Percentiles rank a stretch among this genome's conserved stretches.
Evolutionary conservation across 2,888 invertebrate genomes (phyloP).

Genomic region (Diaprepes abbreviatus): DNA sequence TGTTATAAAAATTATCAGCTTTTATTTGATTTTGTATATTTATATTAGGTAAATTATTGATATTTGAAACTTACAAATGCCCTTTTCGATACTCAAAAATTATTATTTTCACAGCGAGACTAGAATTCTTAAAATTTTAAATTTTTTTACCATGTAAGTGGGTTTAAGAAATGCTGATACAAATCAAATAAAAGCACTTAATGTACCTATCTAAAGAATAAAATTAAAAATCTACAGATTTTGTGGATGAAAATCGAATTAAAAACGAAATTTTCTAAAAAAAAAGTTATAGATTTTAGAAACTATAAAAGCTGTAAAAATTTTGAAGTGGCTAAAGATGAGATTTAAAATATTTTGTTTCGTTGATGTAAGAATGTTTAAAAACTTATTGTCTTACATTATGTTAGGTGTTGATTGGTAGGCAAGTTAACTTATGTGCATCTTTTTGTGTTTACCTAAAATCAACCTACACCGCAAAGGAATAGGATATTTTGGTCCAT

Average conservation of each 20-base stretch:
- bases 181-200: slow-evolving; percentile 9
- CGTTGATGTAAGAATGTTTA: no score
- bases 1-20: not conserved
- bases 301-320: not conserved
- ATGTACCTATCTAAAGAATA: not conserved
- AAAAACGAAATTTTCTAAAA: slow-evolving; percentile 13
- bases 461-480: no score
- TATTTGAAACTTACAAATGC: not conserved
- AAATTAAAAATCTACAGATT: slow-evolving; percentile 1
- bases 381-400: no score
- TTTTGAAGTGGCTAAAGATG: not conserved
- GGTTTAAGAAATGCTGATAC: no score
- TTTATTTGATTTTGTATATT: slow-evolving; percentile 3
- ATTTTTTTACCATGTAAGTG: no score
- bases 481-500: not conserved
- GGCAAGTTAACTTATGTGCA: no score
- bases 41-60: not conserved
- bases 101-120: no score
- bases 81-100: not conserved
- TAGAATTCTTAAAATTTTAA: no score
- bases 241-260: slow-evolving; percentile 15
- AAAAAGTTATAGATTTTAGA: not conserved
- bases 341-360: no score
- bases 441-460: no score
- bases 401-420: no score